These are phyloP conservation scores for Pimephales promelas DNA, from an alignment of 2,113 vertebrate species.

Conservation along the genomic window DNA sequence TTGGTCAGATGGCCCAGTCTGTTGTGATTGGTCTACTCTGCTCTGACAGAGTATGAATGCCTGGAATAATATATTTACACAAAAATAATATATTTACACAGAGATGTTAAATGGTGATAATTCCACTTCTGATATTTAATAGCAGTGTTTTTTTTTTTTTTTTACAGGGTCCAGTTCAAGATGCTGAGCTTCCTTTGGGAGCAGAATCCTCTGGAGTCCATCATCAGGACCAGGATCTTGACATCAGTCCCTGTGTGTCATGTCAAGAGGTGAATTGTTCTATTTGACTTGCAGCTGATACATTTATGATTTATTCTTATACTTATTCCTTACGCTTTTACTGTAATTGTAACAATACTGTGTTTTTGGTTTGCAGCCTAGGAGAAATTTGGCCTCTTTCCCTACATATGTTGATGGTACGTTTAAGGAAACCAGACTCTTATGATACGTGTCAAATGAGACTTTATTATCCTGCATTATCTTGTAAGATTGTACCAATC, in stretches of 20 bases:
- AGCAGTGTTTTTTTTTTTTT: not conserved
- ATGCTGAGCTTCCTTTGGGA: conserved; percentile 81
- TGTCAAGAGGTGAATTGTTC: conserved; percentile 83
- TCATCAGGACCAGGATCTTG: conserved; percentile 77
- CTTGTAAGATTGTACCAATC: not conserved
- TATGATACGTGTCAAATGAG: not conserved
- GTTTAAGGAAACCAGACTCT: conserved; percentile 56
- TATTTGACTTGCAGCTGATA: conserved; percentile 29
- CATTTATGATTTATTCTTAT: not conserved
- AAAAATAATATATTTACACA: not conserved
- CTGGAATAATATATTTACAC: not conserved
- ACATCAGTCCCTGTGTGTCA: conserved; percentile 74
- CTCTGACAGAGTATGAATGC: too few species aligned
- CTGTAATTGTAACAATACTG: not conserved
- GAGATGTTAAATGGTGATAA: not conserved
- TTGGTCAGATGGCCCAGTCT: too few species aligned
- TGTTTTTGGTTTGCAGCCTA: conserved; percentile 83
- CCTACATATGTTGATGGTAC: conserved; percentile 97
- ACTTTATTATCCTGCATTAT: not conserved
- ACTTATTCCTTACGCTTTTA: conserved; percentile 69
- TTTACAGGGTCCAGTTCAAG: conserved; percentile 77
- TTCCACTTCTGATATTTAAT: not conserved
- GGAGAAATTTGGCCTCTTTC: conserved; percentile 92
- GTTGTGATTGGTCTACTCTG: too few species aligned
- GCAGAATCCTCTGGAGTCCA: conserved; percentile 80